Evolutionary conservation across 64 coral and sea anemone species (phyloP).

Genomic region (Montipora capricornis): DNA sequence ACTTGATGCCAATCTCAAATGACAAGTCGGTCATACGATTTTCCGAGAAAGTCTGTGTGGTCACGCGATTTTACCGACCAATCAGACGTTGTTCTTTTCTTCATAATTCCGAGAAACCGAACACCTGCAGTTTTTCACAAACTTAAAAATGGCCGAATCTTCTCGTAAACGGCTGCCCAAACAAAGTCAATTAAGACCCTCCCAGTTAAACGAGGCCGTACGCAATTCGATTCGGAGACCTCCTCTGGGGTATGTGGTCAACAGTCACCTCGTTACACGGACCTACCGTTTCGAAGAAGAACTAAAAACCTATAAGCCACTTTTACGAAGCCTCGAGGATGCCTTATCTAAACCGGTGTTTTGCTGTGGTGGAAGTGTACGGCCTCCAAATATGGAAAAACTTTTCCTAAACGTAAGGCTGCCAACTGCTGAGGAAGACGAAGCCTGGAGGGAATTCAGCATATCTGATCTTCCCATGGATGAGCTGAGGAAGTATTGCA

Average conservation of each 20-base stretch:
- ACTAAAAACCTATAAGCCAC: not conserved
- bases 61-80: too few species aligned
- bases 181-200: too few species aligned
- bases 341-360: slow-evolving; percentile 39
- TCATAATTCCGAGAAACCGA: too few species aligned
- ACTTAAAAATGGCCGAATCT: too few species aligned
- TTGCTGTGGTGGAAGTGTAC: slow-evolving; percentile 54
- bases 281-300: not conserved
- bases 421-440: not conserved
- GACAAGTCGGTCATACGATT: too few species aligned
- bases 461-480: not conserved
- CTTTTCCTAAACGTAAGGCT: slow-evolving; percentile 22
- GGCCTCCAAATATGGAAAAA: not conserved
- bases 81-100: too few species aligned
- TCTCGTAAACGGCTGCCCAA: too few species aligned
- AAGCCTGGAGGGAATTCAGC: slow-evolving; percentile 30
- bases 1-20: too few species aligned
- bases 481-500: slow-evolving; percentile 25
- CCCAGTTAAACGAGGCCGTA: not conserved
- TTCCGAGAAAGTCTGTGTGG: too few species aligned
- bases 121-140: too few species aligned
- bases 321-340: slow-evolving; percentile 11
- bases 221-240: slow-evolving; percentile 5
- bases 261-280: slow-evolving; percentile 14
- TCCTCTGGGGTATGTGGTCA: slow-evolving; percentile 33